Percentiles rank a stretch among this genome's conserved stretches.
phyloP scores from a whole-genome alignment of 1,140 invertebrate species.

The Cecropterus lyciades region DNA sequence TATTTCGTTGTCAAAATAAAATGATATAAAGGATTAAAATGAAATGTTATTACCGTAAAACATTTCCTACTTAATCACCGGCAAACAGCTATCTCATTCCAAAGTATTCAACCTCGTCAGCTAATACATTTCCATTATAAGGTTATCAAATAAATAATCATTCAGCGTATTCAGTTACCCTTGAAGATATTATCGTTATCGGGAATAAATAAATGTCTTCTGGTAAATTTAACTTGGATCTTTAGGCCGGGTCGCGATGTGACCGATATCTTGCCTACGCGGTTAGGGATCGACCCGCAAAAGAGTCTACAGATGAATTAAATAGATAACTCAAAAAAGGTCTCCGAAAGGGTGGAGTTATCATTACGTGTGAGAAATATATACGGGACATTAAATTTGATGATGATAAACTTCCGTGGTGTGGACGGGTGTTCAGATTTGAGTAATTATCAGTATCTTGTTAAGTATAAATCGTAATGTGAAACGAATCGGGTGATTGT shows the following conservation, averaged over 20 bases:
- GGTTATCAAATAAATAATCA: slow-evolving; percentile 50
- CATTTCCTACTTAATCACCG: neutral
- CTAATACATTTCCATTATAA: slow-evolving; percentile 45
- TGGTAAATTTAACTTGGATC: slow-evolving; percentile 81
- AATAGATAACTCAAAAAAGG: slow-evolving; percentile 81
- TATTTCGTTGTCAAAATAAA: too few species aligned
- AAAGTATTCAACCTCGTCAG: slow-evolving; percentile 38
- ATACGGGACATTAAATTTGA: slow-evolving; percentile 29
- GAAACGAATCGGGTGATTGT: too few species aligned
- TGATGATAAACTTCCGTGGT: neutral
- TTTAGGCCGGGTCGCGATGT: slow-evolving; percentile 70
- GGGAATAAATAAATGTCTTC: slow-evolving; percentile 81
- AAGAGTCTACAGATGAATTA: slow-evolving; percentile 81
- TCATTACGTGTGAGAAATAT: slow-evolving; percentile 23
- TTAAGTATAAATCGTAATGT: too few species aligned
- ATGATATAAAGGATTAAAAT: too few species aligned
- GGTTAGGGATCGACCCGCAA: slow-evolving; percentile 68
- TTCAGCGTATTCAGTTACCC: slow-evolving; percentile 53
- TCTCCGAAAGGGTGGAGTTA: slow-evolving; percentile 57
- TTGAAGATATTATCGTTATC: slow-evolving; percentile 73
- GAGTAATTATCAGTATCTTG: too few species aligned
- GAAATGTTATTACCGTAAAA: neutral
- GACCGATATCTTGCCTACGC: slow-evolving; percentile 76
- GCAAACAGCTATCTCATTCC: slow-evolving; percentile 22
- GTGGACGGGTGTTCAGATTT: neutral